Percentiles rank a stretch among this genome's conserved stretches.
phyloP scores from a whole-genome alignment of 2,113 vertebrate species.

The Petromus typicus region DNA sequence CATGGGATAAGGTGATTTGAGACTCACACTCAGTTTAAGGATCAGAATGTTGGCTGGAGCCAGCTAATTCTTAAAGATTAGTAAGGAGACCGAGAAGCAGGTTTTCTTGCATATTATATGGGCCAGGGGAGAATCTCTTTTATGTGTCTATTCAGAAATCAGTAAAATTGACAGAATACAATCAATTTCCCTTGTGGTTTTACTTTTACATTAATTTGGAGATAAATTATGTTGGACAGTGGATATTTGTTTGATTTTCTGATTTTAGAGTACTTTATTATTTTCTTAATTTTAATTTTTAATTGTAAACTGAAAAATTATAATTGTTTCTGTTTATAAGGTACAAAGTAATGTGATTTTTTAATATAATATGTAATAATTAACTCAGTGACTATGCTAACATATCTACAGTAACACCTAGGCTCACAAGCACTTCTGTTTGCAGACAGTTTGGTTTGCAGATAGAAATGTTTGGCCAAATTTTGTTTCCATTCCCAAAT shows the following conservation, averaged over 20 bases:
- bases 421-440: neutral
- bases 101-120: neutral
- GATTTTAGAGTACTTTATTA: constrained; percentile 1
- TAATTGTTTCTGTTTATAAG: neutral
- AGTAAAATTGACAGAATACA: neutral
- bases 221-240: neutral
- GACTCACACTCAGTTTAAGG: neutral
- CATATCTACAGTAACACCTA: neutral
- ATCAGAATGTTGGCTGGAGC: neutral
- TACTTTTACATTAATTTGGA: constrained; percentile 49
- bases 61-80: neutral
- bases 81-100: constrained; percentile 34
- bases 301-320: neutral
- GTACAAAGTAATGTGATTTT: neutral
- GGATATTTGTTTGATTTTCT: constrained; percentile 12
- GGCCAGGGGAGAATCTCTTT: neutral
- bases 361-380: neutral
- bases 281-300: neutral
- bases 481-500: neutral
- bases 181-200: neutral
- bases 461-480: neutral
- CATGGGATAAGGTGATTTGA: neutral
- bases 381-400: neutral
- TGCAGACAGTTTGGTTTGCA: neutral
- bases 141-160: neutral